These are phyloP conservation scores for Nymphalis io DNA, from an alignment of 1,140 invertebrate species.

Conservation along the genomic window DNA sequence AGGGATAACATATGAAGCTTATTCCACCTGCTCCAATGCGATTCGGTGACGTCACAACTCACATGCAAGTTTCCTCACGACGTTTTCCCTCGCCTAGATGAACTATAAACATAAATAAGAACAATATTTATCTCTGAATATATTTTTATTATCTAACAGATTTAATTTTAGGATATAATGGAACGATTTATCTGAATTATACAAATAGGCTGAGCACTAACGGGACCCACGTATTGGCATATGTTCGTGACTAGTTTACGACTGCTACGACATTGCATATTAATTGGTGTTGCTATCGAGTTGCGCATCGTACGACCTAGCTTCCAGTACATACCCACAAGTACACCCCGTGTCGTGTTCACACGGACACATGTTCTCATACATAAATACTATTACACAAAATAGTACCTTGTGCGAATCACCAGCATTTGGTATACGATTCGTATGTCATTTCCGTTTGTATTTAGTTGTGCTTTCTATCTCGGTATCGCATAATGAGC, in stretches of 20 bases:
- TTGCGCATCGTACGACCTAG: slow-evolving; percentile 69
- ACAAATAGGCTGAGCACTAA: slow-evolving; percentile 70
- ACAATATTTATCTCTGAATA: too few relatives aligned
- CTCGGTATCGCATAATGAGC: too few relatives aligned
- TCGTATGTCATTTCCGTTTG: too few relatives aligned
- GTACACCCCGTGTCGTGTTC: slow-evolving; percentile 36
- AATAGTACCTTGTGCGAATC: background rate
- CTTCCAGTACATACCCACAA: slow-evolving; percentile 50
- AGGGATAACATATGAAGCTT: too few relatives aligned
- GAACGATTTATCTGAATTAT: slow-evolving; percentile 54
- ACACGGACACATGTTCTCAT: slow-evolving; percentile 15
- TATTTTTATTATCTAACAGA: too few relatives aligned
- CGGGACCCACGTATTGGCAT: slow-evolving; percentile 75
- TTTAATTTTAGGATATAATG: background rate
- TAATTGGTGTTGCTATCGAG: slow-evolving; percentile 77
- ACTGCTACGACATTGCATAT: slow-evolving; percentile 77
- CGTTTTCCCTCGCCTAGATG: too few relatives aligned
- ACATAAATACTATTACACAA: slow-evolving; percentile 6
- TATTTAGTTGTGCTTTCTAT: too few relatives aligned
- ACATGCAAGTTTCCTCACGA: too few relatives aligned
- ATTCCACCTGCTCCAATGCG: too few relatives aligned
- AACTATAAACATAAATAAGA: too few relatives aligned
- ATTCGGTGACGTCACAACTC: too few relatives aligned
- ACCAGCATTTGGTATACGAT: background rate
- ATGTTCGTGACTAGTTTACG: slow-evolving; percentile 79